Evolutionary conservation across 2,113 vertebrate genomes (phyloP), one percentile per base, ranked within the genome.

Genomic region (Brachyhypopomus gauderio): DNA sequence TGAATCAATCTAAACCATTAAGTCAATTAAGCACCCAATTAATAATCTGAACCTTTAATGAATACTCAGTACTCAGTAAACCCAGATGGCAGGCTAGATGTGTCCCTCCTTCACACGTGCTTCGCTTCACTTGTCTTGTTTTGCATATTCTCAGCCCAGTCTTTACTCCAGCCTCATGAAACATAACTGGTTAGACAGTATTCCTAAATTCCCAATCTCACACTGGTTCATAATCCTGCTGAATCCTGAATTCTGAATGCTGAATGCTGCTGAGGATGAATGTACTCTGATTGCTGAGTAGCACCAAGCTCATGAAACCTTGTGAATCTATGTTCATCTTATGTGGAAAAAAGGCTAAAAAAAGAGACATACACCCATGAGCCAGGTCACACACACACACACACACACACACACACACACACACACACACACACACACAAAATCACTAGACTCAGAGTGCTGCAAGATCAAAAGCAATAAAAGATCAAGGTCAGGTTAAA

Each of bases 11-110:
- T 9, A 41, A 77, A 48, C 75, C 25, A 78, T 78, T 78, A 78
- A 58, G 75, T 78, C 22, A 56, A 58, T 36, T n/a, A 84, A 34
- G 19, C 23, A 34, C 3, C 41, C 62, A 27, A 58, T 38, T 41
- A 27, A 71, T 78, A 45, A 75, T 70, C 41, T 82, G 78, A 38
- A 71, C 11, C 52, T 81, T 70, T 74, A 80, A 66, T 36, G 62
- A 77, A 58, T 17, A 4, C 66, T 73, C 19, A 72, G 64, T 62
- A 34, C 77, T 6, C 63, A 56, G 25, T 36, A 64, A 69, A 27
- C 45, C 41, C 36, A 27, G 25, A 25, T n/a, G 45, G 23, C 41
- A 7, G 1, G 60, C n/a, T 3, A 17, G 7, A 5, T 52, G 9
- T 59, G 3, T 59, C 77, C 11, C 0, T 36, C 11, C 9, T 5